These are phyloP conservation scores for Botia kubotai DNA, from an alignment of 2,797 vertebrate species.

Conservation along the genomic window DNA sequence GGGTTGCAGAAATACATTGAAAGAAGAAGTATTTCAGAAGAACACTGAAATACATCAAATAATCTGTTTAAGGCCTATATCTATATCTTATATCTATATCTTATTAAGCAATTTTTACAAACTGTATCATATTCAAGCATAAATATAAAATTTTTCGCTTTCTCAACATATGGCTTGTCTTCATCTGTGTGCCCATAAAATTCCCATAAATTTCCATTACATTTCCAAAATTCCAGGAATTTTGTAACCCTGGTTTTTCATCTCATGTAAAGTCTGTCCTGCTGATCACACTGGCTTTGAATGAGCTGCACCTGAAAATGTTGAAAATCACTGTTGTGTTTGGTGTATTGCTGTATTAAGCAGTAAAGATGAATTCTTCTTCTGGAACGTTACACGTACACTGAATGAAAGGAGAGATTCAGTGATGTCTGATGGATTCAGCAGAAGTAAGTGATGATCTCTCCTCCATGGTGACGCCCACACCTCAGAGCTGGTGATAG, in stretches of 20 bases:
- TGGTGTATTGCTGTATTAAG: neutral
- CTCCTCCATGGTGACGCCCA: constrained; percentile 40
- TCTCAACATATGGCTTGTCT: no score
- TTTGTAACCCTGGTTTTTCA: neutral
- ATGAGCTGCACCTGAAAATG: no score
- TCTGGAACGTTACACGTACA: constrained; percentile 11
- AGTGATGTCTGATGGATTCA: constrained; percentile 13
- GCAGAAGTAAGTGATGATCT: constrained; percentile 13
- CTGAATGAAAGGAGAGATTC: neutral
- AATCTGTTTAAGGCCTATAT: neutral
- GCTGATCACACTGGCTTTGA: constrained; percentile 36
- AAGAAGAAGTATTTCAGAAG: no score
- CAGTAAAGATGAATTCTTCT: neutral
- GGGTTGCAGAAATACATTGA: constrained; percentile 49
- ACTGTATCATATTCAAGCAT: no score
- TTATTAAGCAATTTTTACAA: no score
- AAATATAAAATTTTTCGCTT: no score
- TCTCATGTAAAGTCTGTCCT: constrained; percentile 14
- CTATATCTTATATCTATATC: no score
- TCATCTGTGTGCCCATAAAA: no score
- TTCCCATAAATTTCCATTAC: no score
- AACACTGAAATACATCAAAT: constrained; percentile 4
- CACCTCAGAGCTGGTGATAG: constrained; percentile 36
- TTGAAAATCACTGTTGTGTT: neutral
- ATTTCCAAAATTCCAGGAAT: no score